Percentiles rank a stretch among this genome's conserved stretches.
Conservation (phyloP, 2,113 vertebrate genomes). For the Passerina amoena region DNA sequence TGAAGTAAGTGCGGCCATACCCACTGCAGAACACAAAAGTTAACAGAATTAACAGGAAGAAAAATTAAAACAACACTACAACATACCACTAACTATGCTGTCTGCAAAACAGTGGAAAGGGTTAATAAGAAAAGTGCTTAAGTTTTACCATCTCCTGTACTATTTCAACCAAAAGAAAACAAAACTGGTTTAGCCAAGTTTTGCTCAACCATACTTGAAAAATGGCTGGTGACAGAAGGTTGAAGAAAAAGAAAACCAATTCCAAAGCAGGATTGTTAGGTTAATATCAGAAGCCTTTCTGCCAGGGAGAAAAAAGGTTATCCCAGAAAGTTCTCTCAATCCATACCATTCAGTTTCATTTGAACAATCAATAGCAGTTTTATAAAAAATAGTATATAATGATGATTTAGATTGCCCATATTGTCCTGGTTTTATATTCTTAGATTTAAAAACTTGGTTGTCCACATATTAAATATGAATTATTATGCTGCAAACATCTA, state of each 20-base stretch:
- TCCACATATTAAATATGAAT: background rate
- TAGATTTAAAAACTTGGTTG: background rate
- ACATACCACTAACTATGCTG: background rate
- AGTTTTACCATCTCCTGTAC: background rate
- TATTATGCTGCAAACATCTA: background rate
- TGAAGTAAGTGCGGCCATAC: constrained; percentile 94
- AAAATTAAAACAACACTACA: background rate
- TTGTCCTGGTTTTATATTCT: background rate
- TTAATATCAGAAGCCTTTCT: background rate
- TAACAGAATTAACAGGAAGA: background rate
- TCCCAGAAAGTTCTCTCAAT: background rate
- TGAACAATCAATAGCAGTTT: background rate
- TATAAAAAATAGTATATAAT: background rate
- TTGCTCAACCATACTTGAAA: background rate
- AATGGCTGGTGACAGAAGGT: background rate
- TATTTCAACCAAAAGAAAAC: background rate
- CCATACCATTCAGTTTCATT: background rate
- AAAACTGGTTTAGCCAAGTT: background rate
- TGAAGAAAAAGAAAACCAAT: background rate
- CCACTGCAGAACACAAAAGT: constrained; percentile 75
- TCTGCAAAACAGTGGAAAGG: background rate
- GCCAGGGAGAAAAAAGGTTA: background rate
- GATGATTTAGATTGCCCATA: background rate
- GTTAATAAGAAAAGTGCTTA: background rate
- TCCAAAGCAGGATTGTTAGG: background rate